Percentiles rank a stretch among this genome's conserved stretches.
phyloP scores from a whole-genome alignment of 2,888 invertebrate species.

The Ceriagrion tenellum region DNA sequence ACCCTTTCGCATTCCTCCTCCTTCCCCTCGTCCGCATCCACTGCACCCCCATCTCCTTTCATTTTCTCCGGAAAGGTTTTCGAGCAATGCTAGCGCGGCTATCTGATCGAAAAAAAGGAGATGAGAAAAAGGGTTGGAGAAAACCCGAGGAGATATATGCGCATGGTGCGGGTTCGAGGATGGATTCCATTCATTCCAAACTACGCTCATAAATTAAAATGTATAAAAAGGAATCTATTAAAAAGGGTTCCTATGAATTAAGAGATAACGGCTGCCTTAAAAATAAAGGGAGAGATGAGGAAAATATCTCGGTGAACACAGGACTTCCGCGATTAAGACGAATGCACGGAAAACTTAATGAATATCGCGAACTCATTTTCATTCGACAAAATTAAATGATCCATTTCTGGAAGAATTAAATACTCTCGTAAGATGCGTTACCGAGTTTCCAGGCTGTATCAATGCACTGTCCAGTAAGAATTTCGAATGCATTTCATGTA shows the following conservation, averaged over 20 bases:
- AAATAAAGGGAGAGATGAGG: neutral
- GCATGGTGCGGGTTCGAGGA: neutral
- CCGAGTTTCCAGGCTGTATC: no score
- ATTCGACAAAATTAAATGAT: neutral
- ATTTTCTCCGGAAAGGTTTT: slow-evolving; percentile 9
- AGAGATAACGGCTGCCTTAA: neutral
- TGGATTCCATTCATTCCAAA: slow-evolving; percentile 18
- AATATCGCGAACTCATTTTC: neutral
- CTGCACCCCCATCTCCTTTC: neutral
- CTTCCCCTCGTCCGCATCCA: neutral
- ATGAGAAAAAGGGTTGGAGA: slow-evolving; percentile 23
- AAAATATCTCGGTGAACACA: neutral
- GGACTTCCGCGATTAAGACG: neutral
- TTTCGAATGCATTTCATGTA: no score
- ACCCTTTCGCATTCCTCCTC: neutral
- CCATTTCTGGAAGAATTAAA: no score
- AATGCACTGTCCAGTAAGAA: no score
- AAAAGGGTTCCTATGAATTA: neutral
- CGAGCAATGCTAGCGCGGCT: slow-evolving; percentile 33
- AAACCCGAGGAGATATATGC: slow-evolving; percentile 28
- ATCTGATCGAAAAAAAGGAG: slow-evolving; percentile 44
- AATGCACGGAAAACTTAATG: neutral
- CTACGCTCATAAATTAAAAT: slow-evolving; percentile 22
- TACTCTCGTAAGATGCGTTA: no score
- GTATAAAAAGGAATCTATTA: neutral